Percentiles rank a stretch among this genome's conserved stretches.
Evolutionary conservation across 2,113 vertebrate species (phyloP).

Genomic region (Pygoscelis antarcticus): DNA sequence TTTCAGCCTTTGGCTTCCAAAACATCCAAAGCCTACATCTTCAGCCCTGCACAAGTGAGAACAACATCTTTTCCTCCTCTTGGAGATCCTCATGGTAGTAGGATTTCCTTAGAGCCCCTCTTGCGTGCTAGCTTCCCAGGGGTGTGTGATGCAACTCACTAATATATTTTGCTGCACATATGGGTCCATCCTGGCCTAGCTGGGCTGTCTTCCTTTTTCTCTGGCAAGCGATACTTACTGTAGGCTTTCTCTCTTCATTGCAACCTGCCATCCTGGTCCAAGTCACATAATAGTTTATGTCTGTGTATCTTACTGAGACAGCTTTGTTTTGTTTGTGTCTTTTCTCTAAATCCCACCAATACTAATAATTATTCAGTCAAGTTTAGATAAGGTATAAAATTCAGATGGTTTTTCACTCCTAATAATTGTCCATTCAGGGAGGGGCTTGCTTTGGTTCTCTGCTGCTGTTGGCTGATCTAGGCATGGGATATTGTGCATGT

Average conservation of each 20-base stretch:
- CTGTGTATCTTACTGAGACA: not conserved
- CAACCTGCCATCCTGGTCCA: not conserved
- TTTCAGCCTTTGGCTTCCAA: not conserved
- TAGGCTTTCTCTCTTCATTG: not conserved
- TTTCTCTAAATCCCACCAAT: not conserved
- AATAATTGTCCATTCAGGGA: not conserved
- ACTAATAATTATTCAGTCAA: not conserved
- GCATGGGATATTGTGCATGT: not conserved
- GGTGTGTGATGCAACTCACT: not conserved
- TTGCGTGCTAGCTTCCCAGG: not conserved
- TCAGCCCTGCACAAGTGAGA: not conserved
- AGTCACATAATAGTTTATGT: not conserved
- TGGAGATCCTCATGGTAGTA: not conserved
- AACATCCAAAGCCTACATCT: not conserved
- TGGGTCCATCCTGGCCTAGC: not conserved
- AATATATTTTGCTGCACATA: not conserved
- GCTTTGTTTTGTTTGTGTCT: not conserved
- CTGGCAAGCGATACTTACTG: not conserved
- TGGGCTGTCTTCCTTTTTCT: not conserved
- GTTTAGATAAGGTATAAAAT: not conserved
- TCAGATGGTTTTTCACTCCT: not conserved
- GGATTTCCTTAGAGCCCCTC: not conserved
- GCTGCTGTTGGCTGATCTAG: not conserved
- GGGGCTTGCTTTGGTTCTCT: not conserved
- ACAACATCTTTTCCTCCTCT: not conserved